These are phyloP conservation scores for Drosophila vallismaia DNA, from an alignment of 2,888 invertebrate genomes.

Conservation along the genomic window DNA sequence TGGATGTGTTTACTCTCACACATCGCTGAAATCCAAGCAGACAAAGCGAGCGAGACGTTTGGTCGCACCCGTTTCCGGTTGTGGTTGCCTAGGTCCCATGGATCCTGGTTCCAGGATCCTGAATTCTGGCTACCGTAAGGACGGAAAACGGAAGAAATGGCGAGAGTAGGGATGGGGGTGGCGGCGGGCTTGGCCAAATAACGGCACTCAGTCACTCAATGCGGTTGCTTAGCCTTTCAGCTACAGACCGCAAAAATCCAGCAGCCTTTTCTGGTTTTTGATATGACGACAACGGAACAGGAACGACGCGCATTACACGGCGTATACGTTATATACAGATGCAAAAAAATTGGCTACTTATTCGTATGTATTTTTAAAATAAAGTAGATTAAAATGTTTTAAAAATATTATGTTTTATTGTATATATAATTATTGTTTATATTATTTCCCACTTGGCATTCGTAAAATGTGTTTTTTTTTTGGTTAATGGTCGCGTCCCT, in stretches of 20 bases:
- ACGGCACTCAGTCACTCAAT: conserved; percentile 51
- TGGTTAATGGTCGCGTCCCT: neutral
- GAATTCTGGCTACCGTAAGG: neutral
- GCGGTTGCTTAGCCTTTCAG: conserved; percentile 58
- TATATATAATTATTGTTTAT: too few species aligned
- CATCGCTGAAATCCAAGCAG: conserved; percentile 29
- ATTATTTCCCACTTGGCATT: too few species aligned
- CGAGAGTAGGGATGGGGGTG: neutral
- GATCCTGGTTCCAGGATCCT: conserved; percentile 19
- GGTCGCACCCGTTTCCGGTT: conserved; percentile 41
- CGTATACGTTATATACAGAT: conserved; percentile 20
- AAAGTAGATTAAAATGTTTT: too few species aligned
- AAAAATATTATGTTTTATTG: too few species aligned
- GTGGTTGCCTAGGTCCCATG: conserved; percentile 38
- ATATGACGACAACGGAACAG: conserved; percentile 51
- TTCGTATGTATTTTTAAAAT: too few species aligned
- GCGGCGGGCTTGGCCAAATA: conserved; percentile 33
- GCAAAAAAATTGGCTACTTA: neutral
- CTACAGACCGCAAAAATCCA: conserved; percentile 62
- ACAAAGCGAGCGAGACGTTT: conserved; percentile 44
- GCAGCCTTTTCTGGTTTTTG: conserved; percentile 62
- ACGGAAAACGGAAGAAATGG: neutral
- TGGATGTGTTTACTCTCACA: conserved; percentile 2
- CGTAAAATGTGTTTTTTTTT: neutral
- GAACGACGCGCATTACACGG: conserved; percentile 46